Base-by-base conservation (phyloP, 2,888 invertebrate genomes). In the Ryuthela nishihirai region DNA sequence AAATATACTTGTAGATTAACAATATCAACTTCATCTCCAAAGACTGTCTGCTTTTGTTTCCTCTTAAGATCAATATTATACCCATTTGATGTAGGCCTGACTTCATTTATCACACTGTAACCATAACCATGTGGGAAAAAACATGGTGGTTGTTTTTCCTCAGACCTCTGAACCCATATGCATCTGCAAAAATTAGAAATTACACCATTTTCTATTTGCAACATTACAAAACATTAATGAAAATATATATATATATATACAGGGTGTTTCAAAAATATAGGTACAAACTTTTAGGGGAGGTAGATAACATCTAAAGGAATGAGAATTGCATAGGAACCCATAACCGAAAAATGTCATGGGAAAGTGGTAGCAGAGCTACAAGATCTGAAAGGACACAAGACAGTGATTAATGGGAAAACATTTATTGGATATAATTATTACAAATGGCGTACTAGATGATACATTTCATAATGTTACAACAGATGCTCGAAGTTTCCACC, bases 1-100 rank as follows among this genome's bases (percentile, higher is more conserved):
- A 79, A 81, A 69, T 77, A 80, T 4, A 60, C 60, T 45, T 60
- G 48, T 29, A 60, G 48, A 41, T 47, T 54, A 4, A 60, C 41
- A 10, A 20, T 46, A 41, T 60, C 54, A 4, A 54, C 36, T 49
- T 60, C 60, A 39, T 54, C 45, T 9, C 45, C 60, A 53, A 54
- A 60, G 45, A 60, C 50, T 41, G 49, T 60, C 49, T 45, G 48
- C 17, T 60, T 23, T 9, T 48, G 53, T 1, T 42, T 49, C 15
- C 60, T 44, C 29, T 44, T 49, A 24, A 60, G 41, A 32, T 54
- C 60, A 6, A 60, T 45, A 45, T 54, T 48, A 21, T 49, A 54
- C 21, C 60, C 54, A 54, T 60, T 54, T 26, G 54, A 48, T 26
- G 60, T 54, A 35, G 29, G 43, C 7, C 49, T 29, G 6, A 54